Percentiles rank a stretch among this genome's conserved stretches.
Evolutionary conservation across 2,797 vertebrate genomes (phyloP).

Genomic region (Cottoperca gobio): DNA sequence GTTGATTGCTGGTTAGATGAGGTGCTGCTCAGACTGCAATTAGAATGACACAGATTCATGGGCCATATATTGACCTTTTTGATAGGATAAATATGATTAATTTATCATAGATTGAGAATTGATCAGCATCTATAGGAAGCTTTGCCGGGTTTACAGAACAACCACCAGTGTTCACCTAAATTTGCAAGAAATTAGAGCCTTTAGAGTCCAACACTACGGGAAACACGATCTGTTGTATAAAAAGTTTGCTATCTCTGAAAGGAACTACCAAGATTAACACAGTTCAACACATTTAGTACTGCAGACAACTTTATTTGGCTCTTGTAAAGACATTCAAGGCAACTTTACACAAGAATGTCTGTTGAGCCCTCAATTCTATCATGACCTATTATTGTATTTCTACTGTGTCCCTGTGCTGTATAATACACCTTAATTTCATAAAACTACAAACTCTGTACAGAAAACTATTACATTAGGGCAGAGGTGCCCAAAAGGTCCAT

Average conservation of each 20-base stretch:
- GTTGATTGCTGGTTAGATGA: conserved; percentile 55
- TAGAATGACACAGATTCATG: not conserved
- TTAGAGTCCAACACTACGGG: not conserved
- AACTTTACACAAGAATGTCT: not conserved
- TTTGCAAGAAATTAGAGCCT: not conserved
- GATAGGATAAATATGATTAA: not conserved
- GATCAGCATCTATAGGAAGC: no score
- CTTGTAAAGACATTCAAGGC: not conserved
- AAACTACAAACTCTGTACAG: not conserved
- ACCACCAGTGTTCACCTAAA: no score
- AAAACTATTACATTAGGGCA: no score
- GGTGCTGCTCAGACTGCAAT: conserved; percentile 48
- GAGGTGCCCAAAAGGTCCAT: no score
- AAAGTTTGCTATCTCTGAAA: not conserved
- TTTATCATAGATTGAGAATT: not conserved
- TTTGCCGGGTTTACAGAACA: no score
- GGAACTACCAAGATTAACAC: not conserved
- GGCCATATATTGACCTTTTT: not conserved
- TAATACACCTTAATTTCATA: not conserved
- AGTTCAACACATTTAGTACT: not conserved
- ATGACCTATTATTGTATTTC: not conserved
- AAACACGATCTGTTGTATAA: not conserved
- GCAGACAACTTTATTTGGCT: not conserved
- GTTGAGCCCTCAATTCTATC: not conserved
- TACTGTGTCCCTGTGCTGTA: not conserved